A percentile compares a stretch with the other conserved stretches of the same genome.
phyloP scores from a whole-genome alignment of 2,888 invertebrate genomes.

The Hyles lineata region DNA sequence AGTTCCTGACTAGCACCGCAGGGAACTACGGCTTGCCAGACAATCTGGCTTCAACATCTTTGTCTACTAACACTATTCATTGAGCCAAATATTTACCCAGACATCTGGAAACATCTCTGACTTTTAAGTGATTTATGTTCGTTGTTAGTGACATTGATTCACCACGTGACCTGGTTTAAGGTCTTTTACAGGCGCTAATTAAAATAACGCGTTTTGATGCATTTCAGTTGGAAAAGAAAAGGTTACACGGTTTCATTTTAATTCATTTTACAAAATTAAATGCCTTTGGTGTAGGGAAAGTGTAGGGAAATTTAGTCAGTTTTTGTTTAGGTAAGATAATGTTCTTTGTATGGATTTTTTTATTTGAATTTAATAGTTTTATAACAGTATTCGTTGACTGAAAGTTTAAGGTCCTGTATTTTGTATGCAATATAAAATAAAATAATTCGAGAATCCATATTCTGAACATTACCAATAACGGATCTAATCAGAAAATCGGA shows the following conservation, averaged over 20 bases:
- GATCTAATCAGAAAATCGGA: too few species aligned
- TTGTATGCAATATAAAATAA: too few species aligned
- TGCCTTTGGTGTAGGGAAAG: too few species aligned
- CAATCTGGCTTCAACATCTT: background rate
- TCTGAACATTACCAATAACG: too few species aligned
- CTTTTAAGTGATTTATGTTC: too few species aligned
- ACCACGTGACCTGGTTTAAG: background rate
- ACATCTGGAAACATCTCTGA: background rate
- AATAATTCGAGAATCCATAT: too few species aligned
- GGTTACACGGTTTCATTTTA: background rate
- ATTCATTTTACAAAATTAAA: background rate
- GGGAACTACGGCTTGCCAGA: background rate
- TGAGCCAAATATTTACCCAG: background rate
- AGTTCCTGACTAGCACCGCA: background rate
- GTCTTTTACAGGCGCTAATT: background rate
- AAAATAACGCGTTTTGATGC: background rate
- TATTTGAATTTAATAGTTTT: too few species aligned
- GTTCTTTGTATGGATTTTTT: too few species aligned
- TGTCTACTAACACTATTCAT: background rate
- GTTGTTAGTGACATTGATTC: background rate
- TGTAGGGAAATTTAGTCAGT: too few species aligned
- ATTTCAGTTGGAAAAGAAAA: background rate
- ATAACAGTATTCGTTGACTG: too few species aligned
- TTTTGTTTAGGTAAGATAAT: too few species aligned
- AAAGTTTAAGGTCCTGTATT: too few species aligned